Base-by-base conservation (phyloP, 1,140 invertebrate species). In the Trachymyrmex septentrionalis region DNA sequence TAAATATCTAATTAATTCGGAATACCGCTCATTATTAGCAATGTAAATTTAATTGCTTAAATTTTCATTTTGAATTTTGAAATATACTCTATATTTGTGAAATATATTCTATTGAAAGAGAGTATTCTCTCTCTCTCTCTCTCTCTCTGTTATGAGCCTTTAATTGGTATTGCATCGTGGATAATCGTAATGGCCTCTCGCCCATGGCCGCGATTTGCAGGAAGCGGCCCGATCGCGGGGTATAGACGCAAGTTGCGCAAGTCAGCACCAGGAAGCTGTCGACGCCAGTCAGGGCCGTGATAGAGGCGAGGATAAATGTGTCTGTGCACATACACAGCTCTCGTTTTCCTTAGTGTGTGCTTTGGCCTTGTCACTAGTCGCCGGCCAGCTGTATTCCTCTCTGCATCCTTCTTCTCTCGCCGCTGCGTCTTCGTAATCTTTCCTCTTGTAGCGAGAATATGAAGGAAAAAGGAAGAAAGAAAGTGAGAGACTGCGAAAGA, bases 231-330 rank as follows among this genome's bases (percentile, higher is more conserved):
- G 85, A 86, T 81, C 64, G 67, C 67, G 24, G 27, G 24, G 24
- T 69, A 86, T 72, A 80, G 77, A 82, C 14, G 55, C 77, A 30
- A 81, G 77, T 86, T 69, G 78, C 78, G 78, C 85, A 71, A 86
- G 85, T 86, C 78, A 86, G 66, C 85, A 82, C 77, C 66, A 86
- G 85, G 85, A 86, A 86, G 77, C 85, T 86, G 85, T 86, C 85
- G 85, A 82, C 85, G 67, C 66, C 34, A 82, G 67, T 57, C 63
- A 72, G 64, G 50, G 77, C 57, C 77, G 66, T 71, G 78, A 86
- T 80, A 80, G 85, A 86, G 78, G 66, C 66, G 27, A 30, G 80
- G 57, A 86, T 86, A 86, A 72, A 86, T 53, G 77, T 80, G 55
- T 82, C 76, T 69, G 53, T 61, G 77, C 50, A 48, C 75, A 27